Base-by-base conservation (phyloP, 2,888 invertebrate species). In the Agapostemon virescens region DNA sequence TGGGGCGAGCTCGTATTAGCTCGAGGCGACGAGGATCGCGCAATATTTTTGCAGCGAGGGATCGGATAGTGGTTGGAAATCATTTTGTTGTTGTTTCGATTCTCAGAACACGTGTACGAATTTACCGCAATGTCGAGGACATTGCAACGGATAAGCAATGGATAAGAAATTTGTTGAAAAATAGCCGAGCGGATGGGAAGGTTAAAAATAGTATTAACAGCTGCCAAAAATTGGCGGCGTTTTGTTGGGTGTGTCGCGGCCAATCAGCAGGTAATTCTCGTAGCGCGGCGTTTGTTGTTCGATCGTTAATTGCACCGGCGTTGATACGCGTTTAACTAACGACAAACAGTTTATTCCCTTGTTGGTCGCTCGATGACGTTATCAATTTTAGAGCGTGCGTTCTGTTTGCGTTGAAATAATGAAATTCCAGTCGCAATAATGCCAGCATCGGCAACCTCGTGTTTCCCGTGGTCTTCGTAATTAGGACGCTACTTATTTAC, bases 301-400 rank as follows among this genome's bases (percentile, higher is more conserved):
- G 30, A 77, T 58, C 55, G 77, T 79, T 69, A 77, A 66, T 66
- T 70, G 66, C 55, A 69, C 15, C n/a, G 55, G 66, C 26, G 55
- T 20, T 20, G 45, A 79, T 69, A 49, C 38, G 36, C 45, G 42
- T 26, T 66, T 78, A 69, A 76, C 69, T 72, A 36, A 45, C 23
- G 45, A 9, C 61, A 67, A 76, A 76, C 63, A 45, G 49, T 77
- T 78, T 58, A 69, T 58, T 52, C 64, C 13, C 42, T 69, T 64
- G 64, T 69, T 78, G 38, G 55, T 69, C 26, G 55, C 23, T 76
- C 55, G 66, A 76, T 45, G 77, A 75, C 64, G 69, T 76, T 76
- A 45, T 64, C 76, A 63, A 66, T 64, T 76, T 66, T 30, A n/a
- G 30, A 74, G 58, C 38, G 49, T 61, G 26, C 67, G 67, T 63